Percentiles rank a stretch among this genome's conserved stretches.
Conservation (phyloP, 2,888 invertebrate genomes). For the Papilio demoleus region DNA sequence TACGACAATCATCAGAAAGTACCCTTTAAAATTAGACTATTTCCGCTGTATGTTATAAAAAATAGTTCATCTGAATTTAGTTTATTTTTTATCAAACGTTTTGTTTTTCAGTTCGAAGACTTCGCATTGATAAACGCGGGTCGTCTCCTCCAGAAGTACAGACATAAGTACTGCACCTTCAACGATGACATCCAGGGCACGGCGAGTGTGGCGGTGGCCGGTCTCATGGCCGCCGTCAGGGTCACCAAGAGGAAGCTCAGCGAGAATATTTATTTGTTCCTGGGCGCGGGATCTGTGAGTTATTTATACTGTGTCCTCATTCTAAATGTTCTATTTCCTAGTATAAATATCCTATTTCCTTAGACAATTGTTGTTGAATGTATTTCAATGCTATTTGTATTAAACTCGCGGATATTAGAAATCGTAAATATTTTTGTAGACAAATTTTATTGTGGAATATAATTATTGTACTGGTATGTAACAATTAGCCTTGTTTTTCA, state of each 20-base stretch:
- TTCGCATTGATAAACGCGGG: conserved; percentile 99
- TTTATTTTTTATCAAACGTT: too few relatives aligned
- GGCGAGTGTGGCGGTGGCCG: conserved; percentile 97
- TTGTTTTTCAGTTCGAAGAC: conserved; percentile 93
- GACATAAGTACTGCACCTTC: conserved; percentile 96
- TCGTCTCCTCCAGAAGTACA: conserved; percentile 94
- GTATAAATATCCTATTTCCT: neutral
- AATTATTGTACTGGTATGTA: too few relatives aligned
- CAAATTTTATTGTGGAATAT: too few relatives aligned
- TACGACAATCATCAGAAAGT: too few relatives aligned
- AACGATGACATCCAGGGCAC: conserved; percentile 99
- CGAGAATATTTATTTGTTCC: conserved; percentile 95
- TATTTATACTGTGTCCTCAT: conserved; percentile 7
- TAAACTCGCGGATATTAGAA: too few relatives aligned
- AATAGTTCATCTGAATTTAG: too few relatives aligned
- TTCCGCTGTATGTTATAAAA: too few relatives aligned
- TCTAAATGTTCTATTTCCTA: neutral
- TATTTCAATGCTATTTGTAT: neutral
- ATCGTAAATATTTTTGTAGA: too few relatives aligned
- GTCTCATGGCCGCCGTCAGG: conserved; percentile 90
- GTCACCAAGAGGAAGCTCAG: conserved; percentile 91
- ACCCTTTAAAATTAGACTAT: too few relatives aligned
- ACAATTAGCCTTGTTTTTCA: too few relatives aligned
- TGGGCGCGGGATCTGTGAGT: conserved; percentile 91
- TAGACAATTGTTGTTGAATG: neutral